Conservation (phyloP, 2,113 vertebrate genomes). For the Sceloporus undulatus region DNA sequence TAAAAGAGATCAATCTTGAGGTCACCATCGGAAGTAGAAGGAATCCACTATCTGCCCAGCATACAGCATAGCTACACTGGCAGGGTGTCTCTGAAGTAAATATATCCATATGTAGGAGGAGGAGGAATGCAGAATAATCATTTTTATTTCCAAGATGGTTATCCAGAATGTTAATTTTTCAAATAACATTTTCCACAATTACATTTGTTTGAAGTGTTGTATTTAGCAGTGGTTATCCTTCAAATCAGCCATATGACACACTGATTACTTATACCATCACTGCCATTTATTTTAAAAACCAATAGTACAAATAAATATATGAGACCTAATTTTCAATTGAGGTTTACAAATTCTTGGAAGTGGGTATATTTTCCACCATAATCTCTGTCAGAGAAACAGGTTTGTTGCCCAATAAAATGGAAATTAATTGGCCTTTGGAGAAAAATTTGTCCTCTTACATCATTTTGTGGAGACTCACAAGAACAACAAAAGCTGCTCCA, state of each 20-base stretch:
- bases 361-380: background rate
- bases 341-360: slow-evolving; percentile 1
- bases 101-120: background rate
- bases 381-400: slow-evolving; percentile 9
- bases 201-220: slow-evolving; percentile 7
- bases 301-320: slow-evolving; percentile 23
- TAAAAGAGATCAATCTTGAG: slow-evolving; percentile 62
- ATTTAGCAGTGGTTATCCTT: slow-evolving; percentile 31
- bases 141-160: slow-evolving; percentile 25
- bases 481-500: background rate
- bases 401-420: slow-evolving; percentile 8
- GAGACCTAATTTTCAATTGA: slow-evolving; percentile 41
- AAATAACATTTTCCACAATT: slow-evolving; percentile 36
- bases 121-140: background rate
- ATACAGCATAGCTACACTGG: background rate
- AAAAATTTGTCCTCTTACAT: background rate
- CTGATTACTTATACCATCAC: background rate
- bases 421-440: slow-evolving; percentile 6
- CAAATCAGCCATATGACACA: background rate
- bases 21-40: slow-evolving; percentile 66
- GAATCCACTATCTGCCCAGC: slow-evolving; percentile 68
- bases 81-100: slow-evolving; percentile 28
- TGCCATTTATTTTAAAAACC: slow-evolving; percentile 33
- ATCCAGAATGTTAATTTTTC: slow-evolving; percentile 49
- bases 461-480: background rate